Conservation (phyloP, 2,113 vertebrate genomes). For the Clarias macrocephalus region DNA sequence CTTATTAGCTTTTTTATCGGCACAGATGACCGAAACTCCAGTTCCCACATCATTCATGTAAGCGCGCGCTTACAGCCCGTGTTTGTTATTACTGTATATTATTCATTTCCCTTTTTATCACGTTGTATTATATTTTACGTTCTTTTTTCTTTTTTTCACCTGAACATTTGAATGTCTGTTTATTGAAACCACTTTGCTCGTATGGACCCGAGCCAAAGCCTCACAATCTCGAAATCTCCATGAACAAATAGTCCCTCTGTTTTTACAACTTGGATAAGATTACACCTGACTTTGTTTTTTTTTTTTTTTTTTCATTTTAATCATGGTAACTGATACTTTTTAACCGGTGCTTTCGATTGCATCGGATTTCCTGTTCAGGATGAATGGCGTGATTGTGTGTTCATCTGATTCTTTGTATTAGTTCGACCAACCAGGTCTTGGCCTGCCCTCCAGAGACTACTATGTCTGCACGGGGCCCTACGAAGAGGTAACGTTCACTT, state of each 20-base stretch:
- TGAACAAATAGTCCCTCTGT: slow-evolving; percentile 36
- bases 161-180: neutral
- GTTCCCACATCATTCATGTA: slow-evolving; percentile 89
- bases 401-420: slow-evolving; percentile 61
- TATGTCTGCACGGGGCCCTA: slow-evolving; percentile 85
- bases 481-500: slow-evolving; percentile 76
- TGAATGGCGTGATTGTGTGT: slow-evolving; percentile 43
- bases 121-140: neutral
- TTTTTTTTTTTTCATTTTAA: slow-evolving; percentile 37
- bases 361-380: slow-evolving; percentile 26
- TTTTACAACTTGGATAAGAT: slow-evolving; percentile 10
- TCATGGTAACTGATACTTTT: slow-evolving; percentile 38
- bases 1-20: slow-evolving; percentile 89
- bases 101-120: neutral
- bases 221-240: slow-evolving; percentile 32
- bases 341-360: slow-evolving; percentile 1
- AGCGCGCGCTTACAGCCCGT: slow-evolving; percentile 62
- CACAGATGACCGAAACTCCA: slow-evolving; percentile 89
- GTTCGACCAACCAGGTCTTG: slow-evolving; percentile 90
- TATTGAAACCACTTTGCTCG: slow-evolving; percentile 5
- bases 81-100: neutral
- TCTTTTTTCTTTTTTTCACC: neutral
- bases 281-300: neutral
- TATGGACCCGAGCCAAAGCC: slow-evolving; percentile 1
- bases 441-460: slow-evolving; percentile 89